Conservation (phyloP, 2,888 invertebrate genomes). For the Beris chalybata region DNA sequence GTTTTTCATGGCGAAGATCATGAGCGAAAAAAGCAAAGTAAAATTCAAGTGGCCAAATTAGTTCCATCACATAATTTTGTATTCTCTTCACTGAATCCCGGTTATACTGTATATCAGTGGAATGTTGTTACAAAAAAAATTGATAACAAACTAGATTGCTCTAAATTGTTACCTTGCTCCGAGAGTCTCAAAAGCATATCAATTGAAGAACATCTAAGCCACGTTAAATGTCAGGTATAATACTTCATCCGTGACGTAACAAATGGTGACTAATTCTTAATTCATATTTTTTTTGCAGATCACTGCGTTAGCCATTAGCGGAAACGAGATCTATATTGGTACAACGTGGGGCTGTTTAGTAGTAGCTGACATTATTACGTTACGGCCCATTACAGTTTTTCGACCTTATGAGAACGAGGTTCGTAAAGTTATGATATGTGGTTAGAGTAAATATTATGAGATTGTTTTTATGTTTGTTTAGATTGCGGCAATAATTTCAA, state of each 20-base stretch:
- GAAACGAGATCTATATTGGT: conserved; percentile 80
- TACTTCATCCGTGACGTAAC: background rate
- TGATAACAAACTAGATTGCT: conserved; percentile 83
- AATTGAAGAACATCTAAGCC: conserved; percentile 82
- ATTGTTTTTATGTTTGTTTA: conserved; percentile 41
- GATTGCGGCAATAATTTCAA: conserved; percentile 67
- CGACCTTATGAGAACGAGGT: conserved; percentile 86
- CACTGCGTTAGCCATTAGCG: conserved; percentile 64
- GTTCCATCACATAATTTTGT: conserved; percentile 66
- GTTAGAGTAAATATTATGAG: background rate
- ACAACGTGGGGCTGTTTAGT: conserved; percentile 95
- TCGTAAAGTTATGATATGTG: conserved; percentile 38
- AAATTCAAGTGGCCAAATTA: conserved; percentile 70
- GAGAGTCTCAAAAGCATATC: conserved; percentile 90
- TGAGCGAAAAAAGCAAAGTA: conserved; percentile 50
- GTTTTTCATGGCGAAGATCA: conserved; percentile 62
- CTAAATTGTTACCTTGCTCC: conserved; percentile 87
- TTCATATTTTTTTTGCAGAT: conserved; percentile 42
- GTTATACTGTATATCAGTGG: conserved; percentile 89
- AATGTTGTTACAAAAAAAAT: conserved; percentile 68
- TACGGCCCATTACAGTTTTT: conserved; percentile 90
- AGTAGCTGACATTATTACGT: conserved; percentile 77
- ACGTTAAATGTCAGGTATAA: conserved; percentile 72
- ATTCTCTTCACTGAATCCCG: conserved; percentile 83
- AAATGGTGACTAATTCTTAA: background rate